A percentile compares a stretch with the other conserved stretches of the same genome.
Evolutionary conservation across 2,888 invertebrate species (phyloP).

Genomic region (Prenolepis imparis): DNA sequence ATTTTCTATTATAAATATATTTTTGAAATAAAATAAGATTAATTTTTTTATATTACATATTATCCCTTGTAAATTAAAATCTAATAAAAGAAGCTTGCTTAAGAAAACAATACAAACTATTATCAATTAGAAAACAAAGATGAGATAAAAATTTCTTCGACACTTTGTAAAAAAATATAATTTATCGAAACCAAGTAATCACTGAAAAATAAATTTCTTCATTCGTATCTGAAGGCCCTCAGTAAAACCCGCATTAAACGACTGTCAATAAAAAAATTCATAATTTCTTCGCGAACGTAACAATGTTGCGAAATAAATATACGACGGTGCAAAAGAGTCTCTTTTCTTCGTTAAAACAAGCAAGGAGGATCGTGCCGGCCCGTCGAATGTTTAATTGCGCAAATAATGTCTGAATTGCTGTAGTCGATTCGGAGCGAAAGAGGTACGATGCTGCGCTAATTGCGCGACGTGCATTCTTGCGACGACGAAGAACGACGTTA

Average conservation of each 20-base stretch:
- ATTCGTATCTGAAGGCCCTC: neutral
- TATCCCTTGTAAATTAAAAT: neutral
- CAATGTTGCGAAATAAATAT: neutral
- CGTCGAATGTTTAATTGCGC: conserved; percentile 9
- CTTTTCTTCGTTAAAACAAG: neutral
- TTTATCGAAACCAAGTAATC: neutral
- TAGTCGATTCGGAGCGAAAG: conserved; percentile 14
- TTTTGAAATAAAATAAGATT: neutral
- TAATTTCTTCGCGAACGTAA: neutral
- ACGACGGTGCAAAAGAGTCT: too few species aligned
- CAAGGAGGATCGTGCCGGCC: neutral
- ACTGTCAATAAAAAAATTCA: neutral
- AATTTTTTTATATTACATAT: neutral
- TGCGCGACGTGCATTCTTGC: conserved; percentile 55
- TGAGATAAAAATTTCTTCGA: neutral
- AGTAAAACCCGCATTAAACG: neutral
- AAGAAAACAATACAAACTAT: neutral
- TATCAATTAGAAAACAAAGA: neutral
- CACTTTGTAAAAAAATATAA: neutral
- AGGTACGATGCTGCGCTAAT: conserved; percentile 45
- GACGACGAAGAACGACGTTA: conserved; percentile 64
- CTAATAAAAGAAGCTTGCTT: neutral
- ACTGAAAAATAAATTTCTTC: neutral
- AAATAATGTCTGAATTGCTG: conserved; percentile 24
- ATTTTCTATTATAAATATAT: neutral